These are phyloP conservation scores for Pedetes capensis DNA, from an alignment of 2,113 vertebrate species.

Conservation along the genomic window DNA sequence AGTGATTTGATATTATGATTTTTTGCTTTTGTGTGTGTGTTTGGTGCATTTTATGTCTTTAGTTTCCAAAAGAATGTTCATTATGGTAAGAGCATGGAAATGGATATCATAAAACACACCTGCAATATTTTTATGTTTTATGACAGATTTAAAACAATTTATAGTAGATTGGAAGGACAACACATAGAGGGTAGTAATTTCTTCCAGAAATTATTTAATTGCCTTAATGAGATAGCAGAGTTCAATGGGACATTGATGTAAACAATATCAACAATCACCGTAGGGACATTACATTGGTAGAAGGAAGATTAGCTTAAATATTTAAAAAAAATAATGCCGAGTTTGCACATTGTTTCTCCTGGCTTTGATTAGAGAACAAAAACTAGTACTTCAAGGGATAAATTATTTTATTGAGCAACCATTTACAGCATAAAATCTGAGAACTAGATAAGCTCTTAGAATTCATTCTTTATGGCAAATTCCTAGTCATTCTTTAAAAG, in stretches of 20 bases:
- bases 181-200: background rate
- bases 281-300: fast-evolving
- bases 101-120: background rate
- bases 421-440: background rate
- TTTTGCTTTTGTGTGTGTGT: background rate
- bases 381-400: background rate
- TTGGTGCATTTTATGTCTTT: background rate
- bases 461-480: background rate
- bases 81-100: background rate
- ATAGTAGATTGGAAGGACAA: background rate
- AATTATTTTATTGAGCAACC: background rate
- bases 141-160: constrained; percentile 16
- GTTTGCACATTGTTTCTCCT: background rate
- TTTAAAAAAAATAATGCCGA: background rate
- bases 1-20: background rate
- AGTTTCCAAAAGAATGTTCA: background rate
- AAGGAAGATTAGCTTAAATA: background rate
- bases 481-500: background rate
- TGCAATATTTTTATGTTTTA: background rate
- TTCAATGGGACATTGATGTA: background rate
- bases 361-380: background rate
- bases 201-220: background rate
- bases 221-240: background rate
- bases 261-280: background rate
- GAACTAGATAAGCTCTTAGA: background rate